These are phyloP conservation scores for Xylophagus ater DNA, from an alignment of 2,888 invertebrate genomes.

Conservation along the genomic window DNA sequence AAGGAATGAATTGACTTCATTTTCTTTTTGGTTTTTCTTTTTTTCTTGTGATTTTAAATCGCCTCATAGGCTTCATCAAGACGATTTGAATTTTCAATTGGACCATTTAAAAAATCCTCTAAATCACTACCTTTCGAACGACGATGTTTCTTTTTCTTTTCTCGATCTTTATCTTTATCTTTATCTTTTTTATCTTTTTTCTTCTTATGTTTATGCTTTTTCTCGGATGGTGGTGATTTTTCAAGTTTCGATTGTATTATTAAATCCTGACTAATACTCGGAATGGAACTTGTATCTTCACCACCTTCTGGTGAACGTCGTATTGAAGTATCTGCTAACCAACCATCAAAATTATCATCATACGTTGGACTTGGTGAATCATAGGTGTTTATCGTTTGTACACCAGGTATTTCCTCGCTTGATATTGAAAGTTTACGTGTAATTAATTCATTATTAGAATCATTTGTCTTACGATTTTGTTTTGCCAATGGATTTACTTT, in stretches of 20 bases:
- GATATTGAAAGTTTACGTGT: conserved; percentile 15
- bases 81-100: conserved; percentile 38
- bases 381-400: conserved; percentile 30
- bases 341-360: conserved; percentile 45
- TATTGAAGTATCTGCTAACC: conserved; percentile 58
- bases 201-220: conserved; percentile 40
- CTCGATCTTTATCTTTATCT: conserved; percentile 22
- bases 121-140: conserved; percentile 43
- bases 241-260: conserved; percentile 3
- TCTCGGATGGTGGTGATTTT: conserved; percentile 23
- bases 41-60: too few species aligned
- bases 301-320: conserved; percentile 67
- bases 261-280: conserved; percentile 15
- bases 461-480: conserved; percentile 5
- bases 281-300: conserved; percentile 37
- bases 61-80: conserved; percentile 50
- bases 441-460: conserved; percentile 17
- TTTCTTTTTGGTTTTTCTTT: too few species aligned
- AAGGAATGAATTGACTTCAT: too few species aligned
- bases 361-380: background rate
- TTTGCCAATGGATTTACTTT: conserved; percentile 19
- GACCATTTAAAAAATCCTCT: conserved; percentile 51
- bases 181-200: conserved; percentile 38
- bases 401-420: conserved; percentile 26
- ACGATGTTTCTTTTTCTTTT: conserved; percentile 36